These are phyloP conservation scores for Bombyx mori DNA, from an alignment of 1,140 invertebrate species.

Conservation along the genomic window DNA sequence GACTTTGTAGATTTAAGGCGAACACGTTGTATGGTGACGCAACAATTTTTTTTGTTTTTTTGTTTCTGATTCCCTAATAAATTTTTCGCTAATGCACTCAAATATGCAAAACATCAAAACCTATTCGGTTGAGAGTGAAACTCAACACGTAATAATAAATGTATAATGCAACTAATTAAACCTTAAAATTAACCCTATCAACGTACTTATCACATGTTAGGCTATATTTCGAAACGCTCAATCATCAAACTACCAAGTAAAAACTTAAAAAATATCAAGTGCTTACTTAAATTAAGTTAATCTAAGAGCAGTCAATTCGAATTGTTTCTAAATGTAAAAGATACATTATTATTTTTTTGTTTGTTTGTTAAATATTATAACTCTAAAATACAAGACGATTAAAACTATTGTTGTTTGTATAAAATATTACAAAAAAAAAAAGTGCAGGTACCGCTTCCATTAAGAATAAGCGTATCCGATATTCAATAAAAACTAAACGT, in stretches of 20 bases:
- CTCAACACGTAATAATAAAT: no score
- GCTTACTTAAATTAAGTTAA: conserved; percentile 60
- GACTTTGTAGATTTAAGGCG: no score
- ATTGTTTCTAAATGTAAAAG: conserved; percentile 54
- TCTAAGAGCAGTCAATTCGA: conserved; percentile 60
- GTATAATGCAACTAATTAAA: no score
- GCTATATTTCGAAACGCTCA: conserved; percentile 2
- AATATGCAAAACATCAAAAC: no score
- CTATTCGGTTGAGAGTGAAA: no score
- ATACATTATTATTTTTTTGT: conserved; percentile 42
- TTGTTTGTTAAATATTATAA: conserved; percentile 47
- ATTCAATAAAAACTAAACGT: conserved; percentile 20
- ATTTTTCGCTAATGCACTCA: no score
- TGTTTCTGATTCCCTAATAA: no score
- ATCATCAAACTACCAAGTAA: background rate
- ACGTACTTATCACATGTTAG: conserved; percentile 9
- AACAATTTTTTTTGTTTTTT: no score
- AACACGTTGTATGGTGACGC: no score
- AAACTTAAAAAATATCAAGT: conserved; percentile 18
- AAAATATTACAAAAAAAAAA: conserved; percentile 49
- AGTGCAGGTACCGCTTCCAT: conserved; percentile 57
- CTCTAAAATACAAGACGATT: conserved; percentile 27
- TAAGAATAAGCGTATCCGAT: conserved; percentile 57
- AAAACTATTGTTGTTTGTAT: conserved; percentile 53
- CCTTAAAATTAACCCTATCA: no score